Base-by-base conservation (phyloP, 2,888 invertebrate genomes). In the Cheilosia variabilis region DNA sequence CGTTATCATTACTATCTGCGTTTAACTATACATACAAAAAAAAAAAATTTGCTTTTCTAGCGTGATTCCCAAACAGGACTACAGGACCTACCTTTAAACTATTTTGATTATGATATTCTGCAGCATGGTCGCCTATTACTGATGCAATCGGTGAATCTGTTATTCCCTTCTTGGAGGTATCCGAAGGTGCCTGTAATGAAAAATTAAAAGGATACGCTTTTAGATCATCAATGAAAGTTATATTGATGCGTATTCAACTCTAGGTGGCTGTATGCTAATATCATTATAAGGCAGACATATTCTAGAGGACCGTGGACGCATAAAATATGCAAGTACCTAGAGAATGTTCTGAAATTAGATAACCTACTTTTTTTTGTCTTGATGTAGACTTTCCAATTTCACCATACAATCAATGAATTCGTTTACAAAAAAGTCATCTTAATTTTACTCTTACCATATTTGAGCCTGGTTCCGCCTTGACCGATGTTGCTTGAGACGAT, bases 81-180 rank as follows among this genome's bases (percentile, higher is more conserved):
- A 37, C n/a, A n/a, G n/a, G n/a, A n/a, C 10, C 4, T 83, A 90
- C 91, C 87, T 90, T 91, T 22, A 87, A 68, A 62, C 68, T 88
- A 47, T 88, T 87, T 53, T 82, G 84, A 87, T 89, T 88, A 47
- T 88, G 88, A 71, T 88, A 89, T 79, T 90, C 90, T 3, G 88
- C 88, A 17, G 87, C 79, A 77, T 89, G 90, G 68, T 91, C 90
- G 9, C 89, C 90, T 15, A 88, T 88, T 4, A 88, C 87, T 43
- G 90, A 90, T 41, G 92, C 92, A 41, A 92, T 89, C 13, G 93
- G 92, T 53, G 93, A 93, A 88, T 92, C 93, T 13, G 93, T 92
- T 71, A 93, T 89, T 77, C 92, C 93, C 90, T 94, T 94, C 88
- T 94, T 94, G 1, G 94, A 94, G 73, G 93, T 93, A 88, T 94